phyloP scores from a whole-genome alignment of 2,113 vertebrate species.

The Suricata suricatta region DNA sequence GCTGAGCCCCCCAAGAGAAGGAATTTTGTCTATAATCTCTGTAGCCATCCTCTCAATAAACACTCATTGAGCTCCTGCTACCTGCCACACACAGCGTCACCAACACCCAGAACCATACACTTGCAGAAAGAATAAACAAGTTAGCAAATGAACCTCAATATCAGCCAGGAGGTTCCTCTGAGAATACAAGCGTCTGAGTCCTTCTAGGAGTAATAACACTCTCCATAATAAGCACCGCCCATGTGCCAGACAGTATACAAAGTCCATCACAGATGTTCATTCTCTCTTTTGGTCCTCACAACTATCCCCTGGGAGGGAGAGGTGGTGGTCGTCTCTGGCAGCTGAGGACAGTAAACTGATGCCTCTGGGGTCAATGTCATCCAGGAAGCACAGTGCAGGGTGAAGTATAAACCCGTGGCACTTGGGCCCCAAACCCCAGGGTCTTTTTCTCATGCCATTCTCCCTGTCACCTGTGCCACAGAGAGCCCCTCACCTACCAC shows the following conservation, averaged over 20 bases:
- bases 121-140: background rate
- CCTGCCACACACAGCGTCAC: background rate
- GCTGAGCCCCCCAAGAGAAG: background rate
- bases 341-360: background rate
- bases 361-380: fast-evolving
- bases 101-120: background rate
- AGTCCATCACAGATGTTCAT: background rate
- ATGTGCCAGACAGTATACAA: background rate
- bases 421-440: background rate
- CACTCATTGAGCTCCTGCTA: background rate
- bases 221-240: background rate
- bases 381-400: background rate
- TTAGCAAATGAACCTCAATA: background rate
- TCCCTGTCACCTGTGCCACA: background rate
- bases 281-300: background rate
- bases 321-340: background rate
- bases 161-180: background rate
- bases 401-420: background rate
- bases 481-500: background rate
- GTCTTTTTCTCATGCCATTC: background rate
- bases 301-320: background rate
- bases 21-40: background rate
- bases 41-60: background rate
- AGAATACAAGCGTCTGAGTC: background rate
- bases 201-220: background rate